Evolutionary conservation across 2,888 invertebrate genomes (phyloP).

Genomic region (Ashinkailepas kermadecensis): DNA sequence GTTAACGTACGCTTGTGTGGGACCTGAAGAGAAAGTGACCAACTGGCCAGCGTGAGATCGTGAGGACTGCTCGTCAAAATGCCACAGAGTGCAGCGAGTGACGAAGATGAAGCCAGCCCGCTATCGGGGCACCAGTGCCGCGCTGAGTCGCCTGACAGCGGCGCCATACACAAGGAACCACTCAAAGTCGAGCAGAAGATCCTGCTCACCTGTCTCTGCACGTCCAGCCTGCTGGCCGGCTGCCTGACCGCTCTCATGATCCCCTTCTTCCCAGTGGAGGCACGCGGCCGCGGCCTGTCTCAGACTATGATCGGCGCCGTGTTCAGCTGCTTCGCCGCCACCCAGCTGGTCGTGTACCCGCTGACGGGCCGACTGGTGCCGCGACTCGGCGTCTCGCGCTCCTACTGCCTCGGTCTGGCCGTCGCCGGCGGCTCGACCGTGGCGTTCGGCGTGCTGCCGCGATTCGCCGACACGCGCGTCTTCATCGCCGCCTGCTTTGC

Average conservation of each 20-base stretch:
- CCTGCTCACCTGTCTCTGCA: not conserved
- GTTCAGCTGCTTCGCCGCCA: constrained; percentile 16
- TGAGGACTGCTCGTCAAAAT: too few relatives aligned
- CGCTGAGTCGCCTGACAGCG: too few relatives aligned
- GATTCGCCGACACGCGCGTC: constrained; percentile 52
- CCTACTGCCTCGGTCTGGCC: not conserved
- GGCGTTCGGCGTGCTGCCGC: constrained; percentile 54
- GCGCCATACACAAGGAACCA: too few relatives aligned
- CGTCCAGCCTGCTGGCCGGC: not conserved
- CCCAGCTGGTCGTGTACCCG: not conserved
- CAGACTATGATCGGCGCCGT: not conserved
- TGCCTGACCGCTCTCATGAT: not conserved
- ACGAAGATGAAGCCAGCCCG: too few relatives aligned
- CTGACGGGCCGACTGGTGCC: not conserved
- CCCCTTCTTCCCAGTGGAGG: constrained; percentile 18
- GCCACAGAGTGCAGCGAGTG: too few relatives aligned
- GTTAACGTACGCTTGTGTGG: too few relatives aligned
- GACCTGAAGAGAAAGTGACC: too few relatives aligned
- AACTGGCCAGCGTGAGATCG: too few relatives aligned
- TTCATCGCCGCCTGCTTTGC: constrained; percentile 63
- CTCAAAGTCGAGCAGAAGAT: not conserved
- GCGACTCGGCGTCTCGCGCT: not conserved
- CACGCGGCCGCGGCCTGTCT: not conserved
- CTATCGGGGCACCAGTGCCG: too few relatives aligned
- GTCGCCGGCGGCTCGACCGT: not conserved